phyloP scores from a whole-genome alignment of 2,113 vertebrate species.

The Podocnemis expansa region DNA sequence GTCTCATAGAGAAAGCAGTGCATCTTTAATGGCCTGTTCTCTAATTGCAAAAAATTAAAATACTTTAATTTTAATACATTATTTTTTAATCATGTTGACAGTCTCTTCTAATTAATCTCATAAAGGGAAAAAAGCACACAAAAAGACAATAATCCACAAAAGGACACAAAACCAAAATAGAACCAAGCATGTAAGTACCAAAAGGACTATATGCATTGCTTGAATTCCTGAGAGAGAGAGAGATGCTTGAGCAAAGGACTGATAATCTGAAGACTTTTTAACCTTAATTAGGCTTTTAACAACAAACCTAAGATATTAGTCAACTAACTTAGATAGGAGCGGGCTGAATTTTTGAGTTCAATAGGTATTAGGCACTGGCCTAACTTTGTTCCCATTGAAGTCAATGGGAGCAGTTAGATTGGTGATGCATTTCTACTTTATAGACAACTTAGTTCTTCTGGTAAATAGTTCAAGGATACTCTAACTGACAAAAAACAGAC shows the following conservation, averaged over 20 bases:
- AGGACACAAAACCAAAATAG: fast-evolving
- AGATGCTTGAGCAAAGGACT: background rate
- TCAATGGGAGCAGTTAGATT: background rate
- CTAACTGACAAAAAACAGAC: background rate
- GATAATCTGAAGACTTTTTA: background rate
- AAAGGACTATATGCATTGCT: background rate
- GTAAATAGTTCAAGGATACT: background rate
- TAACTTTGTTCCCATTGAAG: background rate
- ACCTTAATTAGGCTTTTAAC: background rate
- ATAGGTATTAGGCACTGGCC: background rate
- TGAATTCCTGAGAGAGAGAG: fast-evolving
- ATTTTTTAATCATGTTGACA: background rate
- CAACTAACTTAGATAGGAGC: background rate
- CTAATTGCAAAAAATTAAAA: background rate
- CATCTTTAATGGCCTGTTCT: fast-evolving
- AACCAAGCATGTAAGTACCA: background rate
- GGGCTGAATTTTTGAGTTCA: background rate
- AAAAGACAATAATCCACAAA: background rate
- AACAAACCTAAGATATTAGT: background rate
- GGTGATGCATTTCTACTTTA: background rate
- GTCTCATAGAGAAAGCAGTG: background rate
- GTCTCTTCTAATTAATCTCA: background rate
- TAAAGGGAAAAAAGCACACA: background rate
- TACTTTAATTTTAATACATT: background rate
- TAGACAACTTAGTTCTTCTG: background rate